phyloP scores from a whole-genome alignment of 2,797 vertebrate genomes.

The Luscinia megarhynchos region DNA sequence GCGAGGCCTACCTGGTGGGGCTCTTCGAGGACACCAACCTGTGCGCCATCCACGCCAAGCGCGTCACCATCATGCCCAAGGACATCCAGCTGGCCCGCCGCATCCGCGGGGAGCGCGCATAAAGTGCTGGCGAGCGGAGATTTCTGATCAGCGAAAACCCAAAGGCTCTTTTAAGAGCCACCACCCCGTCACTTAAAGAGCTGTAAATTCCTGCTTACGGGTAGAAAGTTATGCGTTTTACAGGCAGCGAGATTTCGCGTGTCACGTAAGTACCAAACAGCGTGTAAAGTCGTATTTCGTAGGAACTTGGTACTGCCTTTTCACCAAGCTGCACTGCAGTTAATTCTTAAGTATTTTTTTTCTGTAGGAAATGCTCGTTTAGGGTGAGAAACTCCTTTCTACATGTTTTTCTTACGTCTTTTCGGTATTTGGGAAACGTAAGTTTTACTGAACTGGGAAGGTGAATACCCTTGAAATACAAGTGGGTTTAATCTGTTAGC shows the following conservation, averaged over 20 bases:
- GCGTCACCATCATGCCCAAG: conserved; percentile 94
- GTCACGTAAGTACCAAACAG: accelerated
- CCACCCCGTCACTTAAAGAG: not conserved
- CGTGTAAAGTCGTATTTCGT: accelerated
- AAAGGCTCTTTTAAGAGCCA: conserved; percentile 81
- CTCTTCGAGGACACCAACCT: conserved; percentile 84
- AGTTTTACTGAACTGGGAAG: accelerated
- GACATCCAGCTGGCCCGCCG: conserved; percentile 92
- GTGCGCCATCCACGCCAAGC: conserved; percentile 72
- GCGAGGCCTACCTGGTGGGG: not conserved
- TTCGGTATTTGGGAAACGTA: accelerated
- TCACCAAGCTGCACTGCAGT: accelerated
- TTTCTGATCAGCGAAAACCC: not conserved
- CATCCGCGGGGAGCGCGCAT: not conserved
- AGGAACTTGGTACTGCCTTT: accelerated
- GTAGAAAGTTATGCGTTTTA: accelerated
- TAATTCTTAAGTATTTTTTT: accelerated
- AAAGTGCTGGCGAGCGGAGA: no score
- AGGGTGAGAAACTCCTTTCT: accelerated
- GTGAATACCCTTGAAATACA: accelerated
- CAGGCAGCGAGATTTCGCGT: accelerated
- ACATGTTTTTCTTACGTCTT: accelerated
- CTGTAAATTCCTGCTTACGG: accelerated
- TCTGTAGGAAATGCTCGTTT: not conserved
- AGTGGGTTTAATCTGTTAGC: accelerated